Conservation (phyloP, 2,113 vertebrate species). For the Nothobranchius furzeri region DNA sequence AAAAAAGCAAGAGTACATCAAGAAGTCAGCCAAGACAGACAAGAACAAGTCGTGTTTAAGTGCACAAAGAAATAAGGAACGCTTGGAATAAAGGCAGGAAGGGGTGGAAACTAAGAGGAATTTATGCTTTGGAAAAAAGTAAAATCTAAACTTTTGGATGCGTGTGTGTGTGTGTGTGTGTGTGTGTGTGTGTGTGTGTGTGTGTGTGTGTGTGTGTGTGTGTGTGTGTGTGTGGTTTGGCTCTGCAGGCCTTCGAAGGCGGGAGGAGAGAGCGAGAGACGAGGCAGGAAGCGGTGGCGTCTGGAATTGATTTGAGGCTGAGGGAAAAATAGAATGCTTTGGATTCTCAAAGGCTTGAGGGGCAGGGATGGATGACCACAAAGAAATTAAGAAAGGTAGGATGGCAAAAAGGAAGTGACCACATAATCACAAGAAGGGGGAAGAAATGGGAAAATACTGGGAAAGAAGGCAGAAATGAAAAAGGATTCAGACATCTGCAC, state of each 20-base stretch:
- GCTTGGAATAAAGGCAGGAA: constrained; percentile 32
- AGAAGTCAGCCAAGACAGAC: constrained; percentile 22
- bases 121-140: constrained; percentile 34
- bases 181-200: constrained; percentile 28
- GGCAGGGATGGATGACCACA: constrained; percentile 60
- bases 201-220: background rate
- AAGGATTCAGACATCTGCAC: constrained; percentile 11
- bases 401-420: constrained; percentile 14
- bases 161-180: constrained; percentile 12
- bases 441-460: constrained; percentile 2
- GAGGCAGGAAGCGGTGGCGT: constrained; percentile 75
- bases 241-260: constrained; percentile 36
- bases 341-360: constrained; percentile 73
- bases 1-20: constrained; percentile 22
- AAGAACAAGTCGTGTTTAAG: background rate
- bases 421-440: constrained; percentile 24
- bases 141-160: constrained; percentile 22
- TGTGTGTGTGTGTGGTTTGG: constrained; percentile 46
- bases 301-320: constrained; percentile 81
- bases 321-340: constrained; percentile 80
- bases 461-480: constrained; percentile 5
- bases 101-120: constrained; percentile 17
- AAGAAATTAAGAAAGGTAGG: constrained; percentile 38
- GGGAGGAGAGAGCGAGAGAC: constrained; percentile 8
- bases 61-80: constrained; percentile 8